These are phyloP conservation scores for Physocephala rufipes DNA, from an alignment of 2,888 invertebrate genomes.

Conservation along the genomic window DNA sequence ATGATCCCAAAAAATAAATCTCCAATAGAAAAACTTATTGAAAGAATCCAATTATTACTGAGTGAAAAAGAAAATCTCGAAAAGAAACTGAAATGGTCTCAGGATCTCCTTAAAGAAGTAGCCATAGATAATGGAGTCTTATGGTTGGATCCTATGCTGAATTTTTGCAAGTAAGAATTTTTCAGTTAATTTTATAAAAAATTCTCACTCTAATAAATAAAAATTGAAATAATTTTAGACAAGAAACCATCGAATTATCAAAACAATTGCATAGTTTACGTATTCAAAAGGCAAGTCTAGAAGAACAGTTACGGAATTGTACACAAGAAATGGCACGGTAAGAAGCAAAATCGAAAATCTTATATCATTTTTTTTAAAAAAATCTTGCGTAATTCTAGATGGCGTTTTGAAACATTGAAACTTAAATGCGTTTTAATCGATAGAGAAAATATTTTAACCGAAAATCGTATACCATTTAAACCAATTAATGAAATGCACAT, in stretches of 20 bases:
- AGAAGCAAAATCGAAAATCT: background rate
- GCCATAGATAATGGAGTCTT: conserved; percentile 58
- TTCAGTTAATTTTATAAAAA: no score
- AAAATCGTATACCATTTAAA: conserved; percentile 60
- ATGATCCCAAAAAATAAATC: background rate
- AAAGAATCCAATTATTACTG: conserved; percentile 56
- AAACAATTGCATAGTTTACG: conserved; percentile 58
- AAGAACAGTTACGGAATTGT: conserved; percentile 58
- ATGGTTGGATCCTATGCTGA: conserved; percentile 64
- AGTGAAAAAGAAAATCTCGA: conserved; percentile 59
- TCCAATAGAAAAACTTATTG: conserved; percentile 58
- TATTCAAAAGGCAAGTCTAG: conserved; percentile 60
- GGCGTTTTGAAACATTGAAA: conserved; percentile 65
- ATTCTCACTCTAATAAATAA: conserved; percentile 19
- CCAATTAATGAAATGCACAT: conserved; percentile 54
- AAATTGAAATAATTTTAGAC: conserved; percentile 50
- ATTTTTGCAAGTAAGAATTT: conserved; percentile 65
- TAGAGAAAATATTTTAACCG: conserved; percentile 60
- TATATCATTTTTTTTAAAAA: conserved; percentile 1
- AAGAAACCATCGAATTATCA: conserved; percentile 63
- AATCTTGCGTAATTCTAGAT: conserved; percentile 51
- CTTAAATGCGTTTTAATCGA: conserved; percentile 61
- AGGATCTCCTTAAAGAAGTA: conserved; percentile 57
- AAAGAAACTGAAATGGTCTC: conserved; percentile 54
- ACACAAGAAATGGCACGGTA: conserved; percentile 63